Evolutionary conservation across 2,797 vertebrate genomes (phyloP).

Genomic region (Cynodonichthys magdalenae): DNA sequence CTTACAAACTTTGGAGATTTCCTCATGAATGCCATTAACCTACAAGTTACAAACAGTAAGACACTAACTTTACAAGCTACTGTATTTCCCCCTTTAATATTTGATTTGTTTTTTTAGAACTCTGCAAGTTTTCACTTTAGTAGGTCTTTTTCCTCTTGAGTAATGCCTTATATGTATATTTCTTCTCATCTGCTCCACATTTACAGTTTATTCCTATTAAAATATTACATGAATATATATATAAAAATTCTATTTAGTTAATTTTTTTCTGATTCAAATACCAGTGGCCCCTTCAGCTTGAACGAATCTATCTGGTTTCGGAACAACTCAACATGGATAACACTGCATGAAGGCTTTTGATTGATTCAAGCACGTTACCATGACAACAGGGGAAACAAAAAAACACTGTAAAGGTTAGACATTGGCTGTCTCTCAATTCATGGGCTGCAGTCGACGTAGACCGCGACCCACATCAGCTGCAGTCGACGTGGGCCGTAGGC

Average conservation of each 20-base stretch:
- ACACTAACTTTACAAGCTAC: too few relatives aligned
- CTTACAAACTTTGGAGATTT: too few relatives aligned
- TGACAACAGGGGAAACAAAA: conserved; percentile 24
- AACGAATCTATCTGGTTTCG: conserved; percentile 43
- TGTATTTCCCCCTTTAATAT: conserved; percentile 20
- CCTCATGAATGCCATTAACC: too few relatives aligned
- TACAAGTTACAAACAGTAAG: too few relatives aligned
- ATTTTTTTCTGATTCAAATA: conserved; percentile 12
- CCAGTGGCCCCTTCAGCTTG: conserved; percentile 37
- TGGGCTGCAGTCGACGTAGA: too few relatives aligned
- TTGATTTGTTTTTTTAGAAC: conserved; percentile 13
- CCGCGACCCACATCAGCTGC: too few relatives aligned
- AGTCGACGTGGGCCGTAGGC: too few relatives aligned
- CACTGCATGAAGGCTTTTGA: conserved; percentile 28
- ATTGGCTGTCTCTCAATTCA: too few relatives aligned
- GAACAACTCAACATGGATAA: conserved; percentile 25
- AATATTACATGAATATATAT: conserved; percentile 42
- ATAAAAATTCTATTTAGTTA: too few relatives aligned
- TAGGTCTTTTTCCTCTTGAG: conserved; percentile 22
- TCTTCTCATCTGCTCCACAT: conserved; percentile 57
- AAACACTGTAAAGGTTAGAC: conserved; percentile 18
- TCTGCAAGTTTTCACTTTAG: conserved; percentile 22
- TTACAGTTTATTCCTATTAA: conserved; percentile 43
- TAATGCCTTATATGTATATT: conserved; percentile 51
- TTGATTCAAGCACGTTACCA: conserved; percentile 26